Conservation (phyloP, 2,888 invertebrate genomes). For the Coenonympha glycerion region DNA sequence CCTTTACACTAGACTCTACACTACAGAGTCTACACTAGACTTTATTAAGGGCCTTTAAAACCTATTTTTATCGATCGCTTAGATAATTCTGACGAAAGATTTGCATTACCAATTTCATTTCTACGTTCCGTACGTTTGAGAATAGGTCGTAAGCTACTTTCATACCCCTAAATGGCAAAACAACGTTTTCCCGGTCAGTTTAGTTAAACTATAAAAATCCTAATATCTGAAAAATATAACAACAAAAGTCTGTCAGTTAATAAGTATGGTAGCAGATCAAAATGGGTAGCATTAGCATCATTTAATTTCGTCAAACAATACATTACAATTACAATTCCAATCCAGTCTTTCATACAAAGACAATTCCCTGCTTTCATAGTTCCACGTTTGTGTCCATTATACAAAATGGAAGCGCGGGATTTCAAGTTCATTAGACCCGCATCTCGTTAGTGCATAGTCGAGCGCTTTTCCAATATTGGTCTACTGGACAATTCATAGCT, state of each 20-base stretch:
- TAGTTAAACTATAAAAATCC: no score
- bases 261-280: no score
- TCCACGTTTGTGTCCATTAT: slow-evolving; percentile 56
- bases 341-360: slow-evolving; percentile 4
- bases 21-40: not conserved
- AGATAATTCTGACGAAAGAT: no score
- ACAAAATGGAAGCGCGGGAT: slow-evolving; percentile 68
- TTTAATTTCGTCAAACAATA: not conserved
- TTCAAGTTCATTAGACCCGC: slow-evolving; percentile 72
- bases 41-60: no score
- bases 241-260: no score
- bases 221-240: not conserved
- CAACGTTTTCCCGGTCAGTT: no score
- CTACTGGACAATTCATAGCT: slow-evolving; percentile 49
- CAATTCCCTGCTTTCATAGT: slow-evolving; percentile 37
- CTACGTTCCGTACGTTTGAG: no score
- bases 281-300: not conserved
- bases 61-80: no score
- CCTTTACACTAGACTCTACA: not conserved
- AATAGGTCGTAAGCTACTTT: no score
- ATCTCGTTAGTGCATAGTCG: slow-evolving; percentile 66
- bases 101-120: no score
- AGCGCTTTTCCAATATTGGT: slow-evolving; percentile 70
- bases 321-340: slow-evolving; percentile 9
- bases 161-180: no score